Base-by-base conservation (phyloP, 2,888 invertebrate species). In the Malthinus flaveolus region DNA sequence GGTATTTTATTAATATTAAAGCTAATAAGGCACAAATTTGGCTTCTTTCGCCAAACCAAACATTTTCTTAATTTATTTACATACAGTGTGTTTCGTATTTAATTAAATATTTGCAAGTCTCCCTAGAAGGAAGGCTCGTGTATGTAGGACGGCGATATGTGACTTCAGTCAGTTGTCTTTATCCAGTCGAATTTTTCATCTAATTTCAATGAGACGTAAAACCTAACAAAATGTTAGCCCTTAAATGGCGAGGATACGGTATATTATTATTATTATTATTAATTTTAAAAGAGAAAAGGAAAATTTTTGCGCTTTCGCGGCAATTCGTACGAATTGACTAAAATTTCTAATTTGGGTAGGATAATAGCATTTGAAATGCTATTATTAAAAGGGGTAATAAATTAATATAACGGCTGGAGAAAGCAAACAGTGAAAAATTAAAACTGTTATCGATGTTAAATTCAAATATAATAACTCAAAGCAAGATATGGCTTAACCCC, bases 381-480 rank as follows among this genome's bases (percentile, higher is more conserved):
- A 53, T 58, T 58, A 53, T 49, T 53, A 50, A 33, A 50, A 47
- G 15, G 15, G 39, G 13, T 32, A 49, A 56, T 56, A 45, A 45
- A 45, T 56, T 56, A 56, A 44, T 39, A 32, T 36, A 46, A 55
- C 53, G 59, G 32, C 42, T 42, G 55, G 54, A 57, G 59, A 60
- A 61, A 60, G 62, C 65, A 66, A 66, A 65, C 63, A 66, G 59
- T 51, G 58, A 64, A 61, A 65, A 66, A 65, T 66, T 62, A 63
- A 65, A 66, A 65, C 62, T 53, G 63, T 65, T 63, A 66, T 66
- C 65, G 66, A 65, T 61, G 62, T 49, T 42, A 56, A 63, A 65
- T 66, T 63, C 67, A 67, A 67, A 67, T 67, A 67, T 66, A 63
- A 67, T 67, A 67, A 66, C 61, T 67, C 65, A 67, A 63, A 64